Percentiles rank a stretch among this genome's conserved stretches.
Conservation (phyloP, 2,888 invertebrate species). For the Xanthorhoe spadicearia region DNA sequence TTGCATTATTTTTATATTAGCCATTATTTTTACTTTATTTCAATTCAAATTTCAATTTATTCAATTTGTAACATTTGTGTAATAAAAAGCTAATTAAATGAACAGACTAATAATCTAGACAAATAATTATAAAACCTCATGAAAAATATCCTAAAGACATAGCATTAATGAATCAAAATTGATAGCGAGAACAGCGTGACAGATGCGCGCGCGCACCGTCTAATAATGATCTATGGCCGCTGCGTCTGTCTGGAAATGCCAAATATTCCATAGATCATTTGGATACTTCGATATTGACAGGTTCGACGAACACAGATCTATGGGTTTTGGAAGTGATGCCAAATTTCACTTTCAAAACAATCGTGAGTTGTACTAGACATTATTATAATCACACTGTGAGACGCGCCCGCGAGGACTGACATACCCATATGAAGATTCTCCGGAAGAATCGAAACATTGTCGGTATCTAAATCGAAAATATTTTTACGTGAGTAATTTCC, state of each 20-base stretch:
- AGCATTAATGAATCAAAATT: neutral
- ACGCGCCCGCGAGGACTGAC: too few species aligned
- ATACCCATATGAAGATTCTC: too few species aligned
- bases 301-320: conserved; percentile 53
- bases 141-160: neutral
- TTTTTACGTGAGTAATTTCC: too few species aligned
- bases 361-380: too few species aligned
- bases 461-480: too few species aligned
- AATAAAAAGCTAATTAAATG: neutral
- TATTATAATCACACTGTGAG: too few species aligned
- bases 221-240: conserved; percentile 81
- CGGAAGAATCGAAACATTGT: too few species aligned
- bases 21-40: too few species aligned
- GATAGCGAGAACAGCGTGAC: conserved; percentile 5
- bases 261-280: conserved; percentile 83
- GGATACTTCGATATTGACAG: conserved; percentile 73
- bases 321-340: conserved; percentile 27
- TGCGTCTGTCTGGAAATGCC: conserved; percentile 70
- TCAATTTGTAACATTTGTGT: too few species aligned
- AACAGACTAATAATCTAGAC: neutral
- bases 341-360: too few species aligned
- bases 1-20: too few species aligned
- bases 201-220: conserved; percentile 61
- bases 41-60: too few species aligned
- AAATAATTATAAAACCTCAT: neutral